These are phyloP conservation scores for Anguilla megastoma DNA, from an alignment of 2,797 vertebrate species.

Conservation along the genomic window DNA sequence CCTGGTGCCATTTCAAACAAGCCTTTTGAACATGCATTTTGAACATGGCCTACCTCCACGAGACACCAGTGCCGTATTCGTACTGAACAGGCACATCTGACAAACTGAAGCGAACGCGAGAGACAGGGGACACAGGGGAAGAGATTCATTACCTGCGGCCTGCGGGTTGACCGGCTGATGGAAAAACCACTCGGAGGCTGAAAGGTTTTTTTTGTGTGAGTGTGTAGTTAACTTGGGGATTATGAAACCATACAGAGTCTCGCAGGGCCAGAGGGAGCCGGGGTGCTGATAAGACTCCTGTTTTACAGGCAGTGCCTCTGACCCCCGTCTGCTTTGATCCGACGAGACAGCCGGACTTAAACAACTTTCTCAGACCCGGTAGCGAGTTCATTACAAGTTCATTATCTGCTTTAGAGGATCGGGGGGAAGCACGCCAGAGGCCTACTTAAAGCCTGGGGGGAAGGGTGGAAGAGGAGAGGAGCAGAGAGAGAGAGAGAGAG, in stretches of 20 bases:
- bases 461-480: neutral
- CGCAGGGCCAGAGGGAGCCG: slow-evolving; percentile 46
- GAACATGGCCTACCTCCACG: neutral
- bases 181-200: slow-evolving; percentile 16
- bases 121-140: neutral
- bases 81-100: neutral
- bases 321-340: slow-evolving; percentile 15
- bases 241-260: slow-evolving; percentile 14
- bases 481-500: neutral
- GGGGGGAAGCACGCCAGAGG: neutral
- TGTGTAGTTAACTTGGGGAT: slow-evolving; percentile 23
- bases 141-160: neutral
- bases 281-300: slow-evolving; percentile 16
- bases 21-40: neutral
- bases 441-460: neutral
- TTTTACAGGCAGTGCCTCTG: slow-evolving; percentile 22
- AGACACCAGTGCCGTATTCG: neutral
- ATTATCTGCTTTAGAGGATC: slow-evolving; percentile 30
- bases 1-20: neutral
- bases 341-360: neutral
- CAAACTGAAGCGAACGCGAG: neutral
- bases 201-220: neutral
- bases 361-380: slow-evolving; percentile 31
- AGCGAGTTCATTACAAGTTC: slow-evolving; percentile 51
- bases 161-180: slow-evolving; percentile 11